Conservation (phyloP, 2,888 invertebrate genomes). For the Protodeltote pygarga region DNA sequence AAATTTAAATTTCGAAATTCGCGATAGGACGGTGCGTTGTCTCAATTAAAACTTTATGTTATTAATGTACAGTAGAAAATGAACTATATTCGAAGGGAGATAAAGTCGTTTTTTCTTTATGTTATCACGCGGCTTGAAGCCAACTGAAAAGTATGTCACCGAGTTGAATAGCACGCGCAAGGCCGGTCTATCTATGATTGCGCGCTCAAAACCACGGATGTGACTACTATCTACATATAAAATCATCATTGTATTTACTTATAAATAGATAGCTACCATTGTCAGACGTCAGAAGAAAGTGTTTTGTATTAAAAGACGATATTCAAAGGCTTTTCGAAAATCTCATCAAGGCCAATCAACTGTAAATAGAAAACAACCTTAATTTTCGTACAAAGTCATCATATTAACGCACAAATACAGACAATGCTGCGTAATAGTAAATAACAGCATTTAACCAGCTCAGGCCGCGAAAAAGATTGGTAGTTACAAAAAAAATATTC, state of each 20-base stretch:
- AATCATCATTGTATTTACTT: constrained; percentile 24
- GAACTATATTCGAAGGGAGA: constrained; percentile 23
- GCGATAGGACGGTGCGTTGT: constrained; percentile 74
- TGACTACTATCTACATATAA: constrained; percentile 57
- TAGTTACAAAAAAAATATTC: constrained; percentile 23
- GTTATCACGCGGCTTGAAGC: constrained; percentile 74
- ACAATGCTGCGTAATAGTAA: not conserved
- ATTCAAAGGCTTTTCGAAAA: no score
- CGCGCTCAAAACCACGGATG: constrained; percentile 81
- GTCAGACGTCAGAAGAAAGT: no score
- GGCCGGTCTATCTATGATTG: constrained; percentile 83
- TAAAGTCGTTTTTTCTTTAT: constrained; percentile 66
- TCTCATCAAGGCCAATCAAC: no score
- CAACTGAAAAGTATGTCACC: constrained; percentile 85
- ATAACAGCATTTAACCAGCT: not conserved
- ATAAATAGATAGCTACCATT: no score
- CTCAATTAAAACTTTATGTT: constrained; percentile 67
- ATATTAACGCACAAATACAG: constrained; percentile 33
- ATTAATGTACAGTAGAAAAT: constrained; percentile 24
- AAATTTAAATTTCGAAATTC: constrained; percentile 76
- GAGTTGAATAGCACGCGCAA: constrained; percentile 84
- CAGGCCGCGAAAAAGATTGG: constrained; percentile 16
- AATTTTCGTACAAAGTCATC: constrained; percentile 38
- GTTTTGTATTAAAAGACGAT: no score
- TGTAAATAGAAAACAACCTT: no score